phyloP scores from a whole-genome alignment of 2,113 vertebrate genomes.

The Myanophis thanlyinensis region DNA sequence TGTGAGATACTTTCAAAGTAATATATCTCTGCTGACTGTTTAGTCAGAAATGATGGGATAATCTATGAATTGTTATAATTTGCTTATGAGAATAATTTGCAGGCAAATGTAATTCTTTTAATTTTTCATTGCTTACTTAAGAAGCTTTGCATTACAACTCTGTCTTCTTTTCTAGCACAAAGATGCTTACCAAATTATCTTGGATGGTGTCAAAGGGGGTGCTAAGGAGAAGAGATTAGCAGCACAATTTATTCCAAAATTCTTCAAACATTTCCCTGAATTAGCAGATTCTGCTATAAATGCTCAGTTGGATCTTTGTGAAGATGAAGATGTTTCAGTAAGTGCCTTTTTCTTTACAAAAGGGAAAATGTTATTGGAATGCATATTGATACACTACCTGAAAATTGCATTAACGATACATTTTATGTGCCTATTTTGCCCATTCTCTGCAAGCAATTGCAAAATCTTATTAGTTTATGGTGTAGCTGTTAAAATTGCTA shows the following conservation, averaged over 20 bases:
- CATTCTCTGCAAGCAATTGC: neutral
- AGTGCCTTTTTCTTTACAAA: constrained; percentile 54
- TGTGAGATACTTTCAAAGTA: neutral
- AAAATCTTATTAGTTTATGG: neutral
- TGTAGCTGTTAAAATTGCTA: neutral
- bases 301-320: constrained; percentile 95
- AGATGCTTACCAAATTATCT: constrained; percentile 92
- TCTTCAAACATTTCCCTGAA: constrained; percentile 97
- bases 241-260: constrained; percentile 98
- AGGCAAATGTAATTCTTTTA: neutral
- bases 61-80: neutral
- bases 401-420: neutral
- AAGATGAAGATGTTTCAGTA: constrained; percentile 98
- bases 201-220: constrained; percentile 96
- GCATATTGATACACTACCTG: neutral
- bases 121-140: neutral
- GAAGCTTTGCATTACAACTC: neutral
- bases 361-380: neutral
- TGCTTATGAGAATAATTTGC: neutral
- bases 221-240: constrained; percentile 96
- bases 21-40: neutral
- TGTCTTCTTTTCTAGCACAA: constrained; percentile 82
- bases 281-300: constrained; percentile 95
- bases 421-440: neutral
- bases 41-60: neutral